These are phyloP conservation scores for Griposia aprilina DNA, from an alignment of 2,888 invertebrate species.

Conservation along the genomic window DNA sequence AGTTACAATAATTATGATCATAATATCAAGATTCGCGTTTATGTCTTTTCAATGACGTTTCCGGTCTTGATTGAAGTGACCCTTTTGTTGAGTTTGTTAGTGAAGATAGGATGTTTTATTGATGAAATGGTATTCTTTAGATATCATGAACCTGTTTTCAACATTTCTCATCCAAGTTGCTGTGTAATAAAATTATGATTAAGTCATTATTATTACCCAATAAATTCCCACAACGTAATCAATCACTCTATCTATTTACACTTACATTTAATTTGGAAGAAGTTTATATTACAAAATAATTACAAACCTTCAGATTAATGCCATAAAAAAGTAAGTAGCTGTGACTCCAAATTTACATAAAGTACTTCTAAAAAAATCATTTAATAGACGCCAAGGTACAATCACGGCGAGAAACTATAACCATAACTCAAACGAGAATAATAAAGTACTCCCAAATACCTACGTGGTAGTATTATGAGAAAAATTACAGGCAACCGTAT, in stretches of 20 bases:
- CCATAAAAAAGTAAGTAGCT: slow-evolving; percentile 60
- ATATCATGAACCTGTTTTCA: slow-evolving; percentile 14
- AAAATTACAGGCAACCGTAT: slow-evolving; percentile 82
- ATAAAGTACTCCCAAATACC: slow-evolving; percentile 73
- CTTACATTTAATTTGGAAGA: slow-evolving; percentile 62
- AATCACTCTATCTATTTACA: slow-evolving; percentile 59
- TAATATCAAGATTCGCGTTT: slow-evolving; percentile 73
- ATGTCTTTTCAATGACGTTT: slow-evolving; percentile 78
- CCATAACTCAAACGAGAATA: slow-evolving; percentile 80
- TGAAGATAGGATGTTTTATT: slow-evolving; percentile 20
- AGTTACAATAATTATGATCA: slow-evolving; percentile 51
- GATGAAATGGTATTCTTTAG: slow-evolving; percentile 8
- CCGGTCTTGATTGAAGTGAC: slow-evolving; percentile 58
- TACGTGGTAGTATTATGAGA: slow-evolving; percentile 78
- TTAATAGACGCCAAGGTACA: slow-evolving; percentile 59
- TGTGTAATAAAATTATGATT: slow-evolving; percentile 36
- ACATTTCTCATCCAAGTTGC: slow-evolving; percentile 10
- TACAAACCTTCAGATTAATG: slow-evolving; percentile 59
- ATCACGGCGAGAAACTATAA: slow-evolving; percentile 74
- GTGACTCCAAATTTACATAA: slow-evolving; percentile 62
- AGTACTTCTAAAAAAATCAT: slow-evolving; percentile 52
- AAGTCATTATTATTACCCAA: slow-evolving; percentile 60
- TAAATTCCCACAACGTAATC: slow-evolving; percentile 56
- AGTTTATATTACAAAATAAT: slow-evolving; percentile 67
- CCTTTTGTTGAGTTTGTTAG: slow-evolving; percentile 37